Conservation (phyloP, 2,888 invertebrate species). For the Andricus curvator region DNA sequence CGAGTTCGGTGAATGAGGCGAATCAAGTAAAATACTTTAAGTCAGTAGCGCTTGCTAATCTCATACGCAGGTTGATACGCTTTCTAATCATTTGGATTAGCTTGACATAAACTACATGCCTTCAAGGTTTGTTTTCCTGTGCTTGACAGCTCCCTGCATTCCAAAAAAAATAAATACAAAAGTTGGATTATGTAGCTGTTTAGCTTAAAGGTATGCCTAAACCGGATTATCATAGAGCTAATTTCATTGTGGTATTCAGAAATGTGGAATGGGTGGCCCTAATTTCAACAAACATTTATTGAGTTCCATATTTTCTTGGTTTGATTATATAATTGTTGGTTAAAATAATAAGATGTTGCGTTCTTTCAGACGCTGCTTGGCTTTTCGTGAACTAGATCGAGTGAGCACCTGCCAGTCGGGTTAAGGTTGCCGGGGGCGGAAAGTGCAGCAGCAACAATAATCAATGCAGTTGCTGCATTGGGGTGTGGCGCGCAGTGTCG, state of each 20-base stretch:
- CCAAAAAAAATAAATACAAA: background rate
- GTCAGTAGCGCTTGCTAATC: conserved; percentile 67
- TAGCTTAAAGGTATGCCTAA: background rate
- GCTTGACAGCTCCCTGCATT: background rate
- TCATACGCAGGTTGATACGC: conserved; percentile 68
- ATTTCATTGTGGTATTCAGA: background rate
- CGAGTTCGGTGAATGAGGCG: conserved; percentile 68
- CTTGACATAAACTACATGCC: background rate
- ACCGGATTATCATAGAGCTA: background rate
- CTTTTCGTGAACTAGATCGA: background rate
- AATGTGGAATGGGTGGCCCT: background rate
- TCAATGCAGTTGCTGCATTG: conserved; percentile 77
- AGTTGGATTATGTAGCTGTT: background rate
- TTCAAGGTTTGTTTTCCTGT: conserved; percentile 1
- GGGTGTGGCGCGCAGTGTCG: conserved; percentile 75
- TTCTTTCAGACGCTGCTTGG: conserved; percentile 8
- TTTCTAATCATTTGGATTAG: conserved; percentile 71
- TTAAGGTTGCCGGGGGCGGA: conserved; percentile 57
- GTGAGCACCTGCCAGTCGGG: conserved; percentile 41
- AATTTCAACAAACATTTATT: background rate
- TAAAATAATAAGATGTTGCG: background rate
- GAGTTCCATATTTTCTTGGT: background rate
- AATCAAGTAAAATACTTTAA: conserved; percentile 69
- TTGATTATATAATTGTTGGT: background rate
- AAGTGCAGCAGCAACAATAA: conserved; percentile 75